Percentiles rank a stretch among this genome's conserved stretches.
phyloP scores from a whole-genome alignment of 2,888 invertebrate genomes.

The Mechanitis mazaeus region DNA sequence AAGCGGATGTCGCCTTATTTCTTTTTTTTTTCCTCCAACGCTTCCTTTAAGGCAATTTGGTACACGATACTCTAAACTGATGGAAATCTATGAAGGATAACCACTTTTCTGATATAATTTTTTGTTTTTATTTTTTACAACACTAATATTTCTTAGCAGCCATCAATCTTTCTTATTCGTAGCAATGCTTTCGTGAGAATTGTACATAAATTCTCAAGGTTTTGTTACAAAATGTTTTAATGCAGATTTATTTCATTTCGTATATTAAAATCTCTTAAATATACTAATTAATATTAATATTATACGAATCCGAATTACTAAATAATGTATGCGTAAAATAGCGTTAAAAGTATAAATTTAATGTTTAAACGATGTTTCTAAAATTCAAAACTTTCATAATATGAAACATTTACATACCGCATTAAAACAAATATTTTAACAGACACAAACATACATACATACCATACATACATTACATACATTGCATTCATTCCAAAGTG shows the following conservation, averaged over 20 bases:
- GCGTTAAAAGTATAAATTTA: too few species aligned
- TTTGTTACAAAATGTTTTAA: conserved; percentile 10
- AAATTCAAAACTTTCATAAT: too few species aligned
- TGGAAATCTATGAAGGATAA: conserved; percentile 71
- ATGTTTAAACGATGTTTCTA: too few species aligned
- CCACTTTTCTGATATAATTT: conserved; percentile 39
- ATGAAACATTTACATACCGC: too few species aligned
- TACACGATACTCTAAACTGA: conserved; percentile 66
- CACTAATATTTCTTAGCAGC: conserved; percentile 19
- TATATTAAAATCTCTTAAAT: background rate
- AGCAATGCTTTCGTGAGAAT: conserved; percentile 27
- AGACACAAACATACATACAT: too few species aligned
- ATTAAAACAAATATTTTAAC: too few species aligned
- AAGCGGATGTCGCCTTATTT: conserved; percentile 73
- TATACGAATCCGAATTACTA: too few species aligned
- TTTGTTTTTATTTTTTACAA: conserved; percentile 32
- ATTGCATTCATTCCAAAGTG: too few species aligned
- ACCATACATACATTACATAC: too few species aligned
- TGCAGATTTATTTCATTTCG: conserved; percentile 5
- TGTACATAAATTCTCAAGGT: conserved; percentile 19
- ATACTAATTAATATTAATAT: too few species aligned
- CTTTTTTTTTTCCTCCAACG: conserved; percentile 52
- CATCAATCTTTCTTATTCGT: conserved; percentile 24
- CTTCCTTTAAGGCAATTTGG: conserved; percentile 50
- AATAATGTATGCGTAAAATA: too few species aligned